A percentile compares a stretch with the other conserved stretches of the same genome.
phyloP scores from a whole-genome alignment of 2,113 vertebrate genomes.

The Calypte anna region DNA sequence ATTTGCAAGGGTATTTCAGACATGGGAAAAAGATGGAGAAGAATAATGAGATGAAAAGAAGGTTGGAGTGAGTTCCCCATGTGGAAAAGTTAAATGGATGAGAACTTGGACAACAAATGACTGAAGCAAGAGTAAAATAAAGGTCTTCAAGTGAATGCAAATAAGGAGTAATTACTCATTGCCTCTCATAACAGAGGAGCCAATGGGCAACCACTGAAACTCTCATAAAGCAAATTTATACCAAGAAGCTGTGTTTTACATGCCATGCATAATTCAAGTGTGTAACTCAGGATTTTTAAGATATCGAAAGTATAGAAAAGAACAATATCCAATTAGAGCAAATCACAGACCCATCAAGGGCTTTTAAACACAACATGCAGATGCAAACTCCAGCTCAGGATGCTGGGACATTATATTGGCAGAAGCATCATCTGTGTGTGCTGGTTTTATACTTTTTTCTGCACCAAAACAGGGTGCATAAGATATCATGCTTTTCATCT shows the following conservation, averaged over 20 bases:
- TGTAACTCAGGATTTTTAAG: neutral
- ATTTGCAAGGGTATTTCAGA: neutral
- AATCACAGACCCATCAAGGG: neutral
- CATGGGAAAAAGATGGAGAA: neutral
- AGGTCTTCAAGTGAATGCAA: constrained; percentile 35
- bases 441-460: neutral
- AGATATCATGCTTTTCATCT: neutral
- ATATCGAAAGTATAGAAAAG: constrained; percentile 7
- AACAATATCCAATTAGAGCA: constrained; percentile 15
- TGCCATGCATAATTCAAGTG: constrained; percentile 29
- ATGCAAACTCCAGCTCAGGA: neutral
- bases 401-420: neutral
- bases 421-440: neutral
- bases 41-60: neutral
- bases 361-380: neutral
- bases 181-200: neutral
- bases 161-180: constrained; percentile 53
- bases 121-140: neutral
- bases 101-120: constrained; percentile 14
- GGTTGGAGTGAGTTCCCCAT: neutral
- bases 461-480: neutral
- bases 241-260: neutral
- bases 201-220: constrained; percentile 32
- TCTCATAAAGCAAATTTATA: neutral
- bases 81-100: constrained; percentile 29